Base-by-base conservation (phyloP, 2,797 vertebrate species). In the Coracias cyanogaster region DNA sequence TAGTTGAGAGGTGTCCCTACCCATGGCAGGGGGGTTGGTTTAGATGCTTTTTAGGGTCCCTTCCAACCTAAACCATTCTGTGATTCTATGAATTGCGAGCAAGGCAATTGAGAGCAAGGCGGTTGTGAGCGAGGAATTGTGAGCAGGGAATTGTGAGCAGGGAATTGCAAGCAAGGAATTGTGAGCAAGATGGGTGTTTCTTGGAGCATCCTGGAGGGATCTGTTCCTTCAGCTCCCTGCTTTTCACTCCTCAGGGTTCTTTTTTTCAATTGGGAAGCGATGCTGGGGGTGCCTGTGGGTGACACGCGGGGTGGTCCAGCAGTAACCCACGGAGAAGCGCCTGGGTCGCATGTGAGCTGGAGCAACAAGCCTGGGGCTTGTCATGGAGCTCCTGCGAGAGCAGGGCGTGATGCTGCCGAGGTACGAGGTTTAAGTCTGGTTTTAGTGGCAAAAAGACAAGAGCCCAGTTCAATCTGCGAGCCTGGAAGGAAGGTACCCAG, bases 261-360 rank as follows among this genome's bases (percentile, higher is more conserved):
- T 48, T 26, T 24, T 18, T 33, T 28, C 12, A 11, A 7, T 35
- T 15, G 33, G 64, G 69, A 21, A 37, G 55, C 60, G 1, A 15
- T 15, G 45, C 33, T 12, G 43, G 2, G 4, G 55, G 2, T 48
- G 20, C 18, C 55, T n/a, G 64, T 7, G 5, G 4, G 4, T 25
- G 78, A 24, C 10, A 0, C 4, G 37, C 11, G 10, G 28, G 45
- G 9, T 28, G 45, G 65, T 3, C 2, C 2, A 0, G 10, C 39
- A 13, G 3, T 7, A 46, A 60, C 72, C 65, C n/a, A 1, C n/a
- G 31, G n/a, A 5, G 11, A 57, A 22, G 15, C 0, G 0, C 16
- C 43, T 0, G 0, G 33, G 6, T 43, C 10, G 2, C 13, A 1
- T 4, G 3, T 31, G 51, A 78, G 43, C n/a, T 7, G 1, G 52